A percentile compares a stretch with the other conserved stretches of the same genome.
phyloP scores from a whole-genome alignment of 2,888 invertebrate genomes.

The Caradrina clavipalpis region DNA sequence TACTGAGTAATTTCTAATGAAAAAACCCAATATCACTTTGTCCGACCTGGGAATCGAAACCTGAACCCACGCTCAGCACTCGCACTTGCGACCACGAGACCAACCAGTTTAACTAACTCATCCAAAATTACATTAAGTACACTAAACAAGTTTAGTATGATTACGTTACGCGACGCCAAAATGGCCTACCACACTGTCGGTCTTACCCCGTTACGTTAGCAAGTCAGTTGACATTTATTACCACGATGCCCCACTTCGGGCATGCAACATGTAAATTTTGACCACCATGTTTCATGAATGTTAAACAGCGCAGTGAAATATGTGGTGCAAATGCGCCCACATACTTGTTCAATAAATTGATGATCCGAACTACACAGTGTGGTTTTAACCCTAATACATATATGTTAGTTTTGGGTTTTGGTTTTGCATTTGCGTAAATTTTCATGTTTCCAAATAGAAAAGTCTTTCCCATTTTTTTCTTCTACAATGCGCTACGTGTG shows the following conservation, averaged over 20 bases:
- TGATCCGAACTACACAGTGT: constrained; percentile 34
- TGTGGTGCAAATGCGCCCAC: constrained; percentile 42
- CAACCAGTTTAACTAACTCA: not conserved
- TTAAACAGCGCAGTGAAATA: constrained; percentile 59
- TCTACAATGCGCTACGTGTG: no score
- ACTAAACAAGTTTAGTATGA: constrained; percentile 1
- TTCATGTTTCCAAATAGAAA: not conserved
- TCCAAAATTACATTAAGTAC: constrained; percentile 4
- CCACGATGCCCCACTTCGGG: constrained; percentile 63
- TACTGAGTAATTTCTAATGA: no score
- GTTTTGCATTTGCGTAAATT: not conserved
- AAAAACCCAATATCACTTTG: no score
- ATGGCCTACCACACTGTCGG: constrained; percentile 21
- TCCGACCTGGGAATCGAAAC: no score
- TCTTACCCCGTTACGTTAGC: constrained; percentile 18
- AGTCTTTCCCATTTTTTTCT: no score
- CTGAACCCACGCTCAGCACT: not conserved
- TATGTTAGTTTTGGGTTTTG: not conserved
- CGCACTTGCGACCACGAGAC: no score
- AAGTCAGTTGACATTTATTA: constrained; percentile 61
- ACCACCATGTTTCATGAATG: constrained; percentile 67
- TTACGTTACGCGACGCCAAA: constrained; percentile 9
- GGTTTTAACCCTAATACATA: constrained; percentile 21
- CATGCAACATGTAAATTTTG: constrained; percentile 67
- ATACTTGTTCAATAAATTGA: constrained; percentile 31